These are phyloP conservation scores for Eudasyphora cyanicolor DNA, from an alignment of 2,888 invertebrate genomes.

Conservation along the genomic window DNA sequence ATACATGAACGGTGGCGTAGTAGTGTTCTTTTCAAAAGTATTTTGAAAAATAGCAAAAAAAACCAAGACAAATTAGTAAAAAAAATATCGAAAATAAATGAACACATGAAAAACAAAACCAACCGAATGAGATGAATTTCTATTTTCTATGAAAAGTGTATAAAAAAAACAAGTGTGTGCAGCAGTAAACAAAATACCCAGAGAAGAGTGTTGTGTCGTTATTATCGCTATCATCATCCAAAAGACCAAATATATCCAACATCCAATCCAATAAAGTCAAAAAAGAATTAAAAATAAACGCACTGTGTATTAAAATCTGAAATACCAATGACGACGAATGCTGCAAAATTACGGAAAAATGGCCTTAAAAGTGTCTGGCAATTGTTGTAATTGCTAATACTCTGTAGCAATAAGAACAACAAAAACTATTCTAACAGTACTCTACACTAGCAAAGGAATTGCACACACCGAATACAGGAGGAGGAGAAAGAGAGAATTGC, in stretches of 20 bases:
- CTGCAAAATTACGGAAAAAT: slow-evolving; percentile 43
- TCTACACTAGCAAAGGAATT: neutral
- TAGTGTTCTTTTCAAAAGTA: slow-evolving; percentile 57
- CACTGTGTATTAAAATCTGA: no score
- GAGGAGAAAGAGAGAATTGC: no score
- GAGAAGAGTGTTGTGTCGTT: slow-evolving; percentile 26
- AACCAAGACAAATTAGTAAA: slow-evolving; percentile 19
- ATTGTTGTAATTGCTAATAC: slow-evolving; percentile 44
- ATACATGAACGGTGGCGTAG: slow-evolving; percentile 49
- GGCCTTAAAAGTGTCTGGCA: slow-evolving; percentile 53
- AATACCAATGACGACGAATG: slow-evolving; percentile 2
- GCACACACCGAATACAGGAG: no score
- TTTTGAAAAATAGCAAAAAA: slow-evolving; percentile 42
- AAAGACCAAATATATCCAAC: neutral
- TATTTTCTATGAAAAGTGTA: slow-evolving; percentile 23
- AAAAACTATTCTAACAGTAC: slow-evolving; percentile 13
- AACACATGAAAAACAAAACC: slow-evolving; percentile 12
- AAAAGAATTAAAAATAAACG: slow-evolving; percentile 11
- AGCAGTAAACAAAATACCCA: slow-evolving; percentile 23
- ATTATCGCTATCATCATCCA: no score
- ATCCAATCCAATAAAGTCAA: slow-evolving; percentile 3
- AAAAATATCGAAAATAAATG: slow-evolving; percentile 25
- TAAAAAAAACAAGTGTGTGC: slow-evolving; percentile 6
- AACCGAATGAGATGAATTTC: slow-evolving; percentile 21
- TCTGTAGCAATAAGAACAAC: neutral